Base-by-base conservation (phyloP, 2,888 invertebrate species). In the Zelleria hepariella region DNA sequence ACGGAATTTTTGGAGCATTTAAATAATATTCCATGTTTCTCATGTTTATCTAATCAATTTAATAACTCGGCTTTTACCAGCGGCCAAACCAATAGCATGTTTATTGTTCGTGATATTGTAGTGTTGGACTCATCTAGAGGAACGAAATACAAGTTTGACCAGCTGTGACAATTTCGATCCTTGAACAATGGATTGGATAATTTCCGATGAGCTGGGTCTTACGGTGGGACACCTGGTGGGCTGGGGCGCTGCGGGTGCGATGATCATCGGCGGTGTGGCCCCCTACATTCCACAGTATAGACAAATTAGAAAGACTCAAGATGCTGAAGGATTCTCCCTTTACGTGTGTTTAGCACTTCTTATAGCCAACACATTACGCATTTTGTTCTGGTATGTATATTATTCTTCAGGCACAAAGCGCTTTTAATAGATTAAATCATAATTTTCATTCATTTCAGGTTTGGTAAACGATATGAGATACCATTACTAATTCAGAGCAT, bases 271-370 rank as follows among this genome's bases (percentile, higher is more conserved):
- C 59, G 98, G 98, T 67, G 94, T 98, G 49, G 93, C 98, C 63
- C 98, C 98, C 25, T 99, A 98, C 75, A 94, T 99, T 69, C 98
- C 98, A 47, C 98, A 98, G 76, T 99, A 98, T 77, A 91, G 93
- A 67, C 97, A 99, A 86, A 99, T 99, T 63, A 94, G 92, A 77
- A 92, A 91, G 69, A 94, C 95, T 42, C 95, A 96, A 80, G 97
- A 98, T 90, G 94, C 98, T 18, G 98, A 98, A 70, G 99, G 99
- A 10, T 99, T 99, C 86, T 99, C 99, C 0, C 89, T 98, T 55
- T 96, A 97, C 80, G 99, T 99, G 58, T 99, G 99, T 81, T 91
- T 99, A 68, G 95, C 98, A 24, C 92, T 99, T 59, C 91, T 99
- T 57, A 91, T 98, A 74, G 99, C 99, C 62, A 99, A 99, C 81